These are phyloP conservation scores for Donacobius atricapilla DNA, from an alignment of 2,113 vertebrate genomes.

Conservation along the genomic window DNA sequence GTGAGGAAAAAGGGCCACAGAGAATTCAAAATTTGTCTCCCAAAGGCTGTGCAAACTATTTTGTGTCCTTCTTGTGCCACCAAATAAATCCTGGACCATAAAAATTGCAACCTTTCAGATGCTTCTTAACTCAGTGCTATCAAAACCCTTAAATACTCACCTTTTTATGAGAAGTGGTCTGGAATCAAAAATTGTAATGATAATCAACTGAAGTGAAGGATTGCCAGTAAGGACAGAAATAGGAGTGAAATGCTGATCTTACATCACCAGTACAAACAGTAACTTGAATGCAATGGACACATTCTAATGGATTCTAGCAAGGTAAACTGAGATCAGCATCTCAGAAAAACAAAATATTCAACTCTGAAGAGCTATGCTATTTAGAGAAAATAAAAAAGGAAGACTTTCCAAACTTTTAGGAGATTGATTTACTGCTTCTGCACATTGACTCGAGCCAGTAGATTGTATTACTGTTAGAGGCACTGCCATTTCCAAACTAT, in stretches of 20 bases:
- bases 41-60: not conserved
- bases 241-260: not conserved
- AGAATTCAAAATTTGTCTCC: not conserved
- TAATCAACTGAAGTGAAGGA: not conserved
- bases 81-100: not conserved
- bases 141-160: rapidly evolving
- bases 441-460: not conserved
- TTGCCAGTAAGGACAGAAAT: not conserved
- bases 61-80: not conserved
- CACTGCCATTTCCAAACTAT: not conserved
- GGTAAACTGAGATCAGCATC: not conserved
- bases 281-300: not conserved
- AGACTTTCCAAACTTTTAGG: not conserved
- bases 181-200: not conserved
- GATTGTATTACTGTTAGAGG: not conserved
- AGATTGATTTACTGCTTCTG: not conserved
- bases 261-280: not conserved
- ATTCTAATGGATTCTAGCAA: not conserved
- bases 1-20: not conserved
- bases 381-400: not conserved
- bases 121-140: not conserved
- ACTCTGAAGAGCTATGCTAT: not conserved
- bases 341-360: not conserved
- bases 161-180: not conserved
- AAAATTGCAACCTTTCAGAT: not conserved